Evolutionary conservation across 2,797 vertebrate species (phyloP), one percentile per base, ranked within the genome.

Genomic region (Coracias cyanogaster): DNA sequence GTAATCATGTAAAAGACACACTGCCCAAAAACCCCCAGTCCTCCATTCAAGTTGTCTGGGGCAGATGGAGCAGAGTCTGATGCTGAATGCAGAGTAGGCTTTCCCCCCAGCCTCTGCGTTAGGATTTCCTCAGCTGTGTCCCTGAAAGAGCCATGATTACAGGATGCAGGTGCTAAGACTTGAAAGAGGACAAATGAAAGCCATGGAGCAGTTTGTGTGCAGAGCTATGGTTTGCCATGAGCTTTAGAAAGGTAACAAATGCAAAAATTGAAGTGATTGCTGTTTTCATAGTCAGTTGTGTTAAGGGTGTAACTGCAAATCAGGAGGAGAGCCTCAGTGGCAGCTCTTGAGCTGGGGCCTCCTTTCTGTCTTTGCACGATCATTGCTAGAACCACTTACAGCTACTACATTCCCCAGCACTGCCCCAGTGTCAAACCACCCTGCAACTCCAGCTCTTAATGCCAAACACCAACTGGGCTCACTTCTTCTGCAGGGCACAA

Each of bases 401-500:
- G 24, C 7, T 72, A 19, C 26, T 89, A 24, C 14, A 15, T 84
- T 84, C 19, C n/a, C 5, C 66, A 66, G 37, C 15, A 8, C 20
- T 73, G 67, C n/a, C 57, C 62, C 8, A 4, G 19, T 9, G 41
- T 20, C 62, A 61, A 73, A 70, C 10, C 17, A 41, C 10, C 35
- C 39, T 76, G 62, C 1, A 33, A 16, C 26, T 48, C 26, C 70
- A 57, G 10, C 29, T 72, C 25, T 57, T 55, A 21, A 12, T 66
- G 24, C 51, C 55, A 73, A 60, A 48, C 41, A 57, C 52, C 61
- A 82, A 37, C 69, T 16, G 64, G 31, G 15, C 54, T 86, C 10
- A 15, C 72, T 84, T 81, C 67, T 94, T 90, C 91, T 95, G 69
- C 97, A 99, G 99, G 99, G 98, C 96, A 99, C 98, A 93, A 99